Evolutionary conservation across 2,113 vertebrate genomes (phyloP), one percentile per base, ranked within the genome.

Genomic region (Nycticryphes semicollaris): DNA sequence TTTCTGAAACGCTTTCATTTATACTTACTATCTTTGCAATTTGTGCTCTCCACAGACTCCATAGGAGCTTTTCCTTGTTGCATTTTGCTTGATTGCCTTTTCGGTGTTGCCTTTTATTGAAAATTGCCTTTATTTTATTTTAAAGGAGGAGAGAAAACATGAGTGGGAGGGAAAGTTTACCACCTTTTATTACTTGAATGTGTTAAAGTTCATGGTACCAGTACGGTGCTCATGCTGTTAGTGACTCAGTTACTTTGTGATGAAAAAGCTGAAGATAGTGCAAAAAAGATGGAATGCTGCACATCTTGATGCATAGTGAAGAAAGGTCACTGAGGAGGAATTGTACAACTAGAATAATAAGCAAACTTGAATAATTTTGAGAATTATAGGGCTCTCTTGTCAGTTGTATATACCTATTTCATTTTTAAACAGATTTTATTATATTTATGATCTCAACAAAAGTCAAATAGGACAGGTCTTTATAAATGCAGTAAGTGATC

Each of bases 351-450:
- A 41, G 45, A 80, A 68, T 90, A 84, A 86, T 69, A 56, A 64
- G 73, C 64, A 9, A 64, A 60, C 39, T 90, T 79, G 51, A 80
- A 48, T 89, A 33, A 84, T 86, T 16, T 35, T 73, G 84, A 89
- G 54, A 84, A 53, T n/a, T 41, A 11, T 73, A 41, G 21, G 11
- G 10, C 35, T 77, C n/a, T 84, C 89, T 83, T 89, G 45, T 80
- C 54, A n/a, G 30, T 47, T 68, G 56, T 18, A 60, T 86, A 74
- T 91, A 86, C 41, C 27, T 69, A 39, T 77, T 80, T 83, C 4
- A 45, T 66, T 91, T 96, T 84, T 9, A 84, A 89, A 27, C 7
- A 33, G 18, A 66, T 68, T 84, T 95, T 69, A 64, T 77, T 77
- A 3, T 43, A 53, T 90, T 60, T 87, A 45, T 87, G 60, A 24